A percentile compares a stretch with the other conserved stretches of the same genome.
phyloP scores from a whole-genome alignment of 2,113 vertebrate genomes.

The Carassius carassius region DNA sequence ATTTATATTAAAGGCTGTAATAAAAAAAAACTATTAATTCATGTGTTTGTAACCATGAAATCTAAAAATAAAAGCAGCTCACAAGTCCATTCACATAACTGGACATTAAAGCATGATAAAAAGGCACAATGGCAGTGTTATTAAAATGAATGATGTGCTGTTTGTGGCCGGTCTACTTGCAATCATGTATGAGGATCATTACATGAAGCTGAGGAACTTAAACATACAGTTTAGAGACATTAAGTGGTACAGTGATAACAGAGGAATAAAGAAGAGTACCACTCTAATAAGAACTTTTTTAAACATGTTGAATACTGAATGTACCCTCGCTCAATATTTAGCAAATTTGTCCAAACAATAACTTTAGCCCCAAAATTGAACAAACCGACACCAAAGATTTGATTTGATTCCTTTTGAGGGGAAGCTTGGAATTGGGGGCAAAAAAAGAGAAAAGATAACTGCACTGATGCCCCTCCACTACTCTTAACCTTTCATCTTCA shows the following conservation, averaged over 20 bases:
- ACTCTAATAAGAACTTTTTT: slow-evolving; percentile 32
- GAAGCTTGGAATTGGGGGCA: neutral
- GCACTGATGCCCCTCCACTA: neutral
- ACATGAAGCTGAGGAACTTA: slow-evolving; percentile 25
- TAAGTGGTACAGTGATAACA: slow-evolving; percentile 31
- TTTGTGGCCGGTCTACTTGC: slow-evolving; percentile 45
- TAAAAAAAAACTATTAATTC: slow-evolving; percentile 1
- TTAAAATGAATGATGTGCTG: slow-evolving; percentile 47
- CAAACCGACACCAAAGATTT: neutral
- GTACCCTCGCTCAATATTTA: neutral
- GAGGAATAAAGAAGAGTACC: slow-evolving; percentile 33
- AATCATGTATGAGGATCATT: slow-evolving; percentile 46
- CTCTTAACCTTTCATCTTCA: slow-evolving; percentile 9
- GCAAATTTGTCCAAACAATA: slow-evolving; percentile 6
- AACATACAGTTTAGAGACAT: slow-evolving; percentile 49
- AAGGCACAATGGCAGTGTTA: slow-evolving; percentile 30
- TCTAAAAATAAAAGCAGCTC: slow-evolving; percentile 1
- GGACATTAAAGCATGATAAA: slow-evolving; percentile 46
- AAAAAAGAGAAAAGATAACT: neutral
- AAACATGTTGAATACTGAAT: neutral
- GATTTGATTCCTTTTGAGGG: neutral
- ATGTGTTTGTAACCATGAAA: slow-evolving; percentile 9
- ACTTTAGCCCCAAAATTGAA: neutral
- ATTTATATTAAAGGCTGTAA: no score
- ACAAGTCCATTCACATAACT: slow-evolving; percentile 41